phyloP scores from a whole-genome alignment of 2,888 invertebrate species.

The Herminia tarsipennalis region DNA sequence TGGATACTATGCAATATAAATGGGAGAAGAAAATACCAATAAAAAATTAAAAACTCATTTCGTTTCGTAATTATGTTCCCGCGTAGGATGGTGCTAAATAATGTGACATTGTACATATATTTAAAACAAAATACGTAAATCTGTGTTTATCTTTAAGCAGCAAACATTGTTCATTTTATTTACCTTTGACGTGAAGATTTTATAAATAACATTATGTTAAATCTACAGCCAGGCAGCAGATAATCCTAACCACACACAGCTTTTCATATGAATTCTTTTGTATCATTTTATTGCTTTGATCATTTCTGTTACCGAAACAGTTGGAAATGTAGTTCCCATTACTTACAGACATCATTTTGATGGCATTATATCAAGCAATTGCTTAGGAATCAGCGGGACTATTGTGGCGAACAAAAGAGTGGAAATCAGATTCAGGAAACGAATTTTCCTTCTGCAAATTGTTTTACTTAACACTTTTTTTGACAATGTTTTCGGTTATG shows the following conservation, averaged over 20 bases:
- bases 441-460: conserved; percentile 72
- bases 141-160: too few relatives aligned
- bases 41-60: too few relatives aligned
- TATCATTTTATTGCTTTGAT: conserved; percentile 34
- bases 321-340: conserved; percentile 33
- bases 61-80: too few relatives aligned
- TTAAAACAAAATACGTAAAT: too few relatives aligned
- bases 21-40: too few relatives aligned
- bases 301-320: conserved; percentile 28
- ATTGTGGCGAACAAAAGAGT: conserved; percentile 77
- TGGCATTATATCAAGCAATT: conserved; percentile 51
- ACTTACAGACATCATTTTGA: conserved; percentile 33
- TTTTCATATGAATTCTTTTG: conserved; percentile 13
- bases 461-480: conserved; percentile 57
- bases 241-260: background rate
- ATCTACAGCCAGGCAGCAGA: conserved; percentile 6
- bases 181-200: too few relatives aligned
- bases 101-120: too few relatives aligned
- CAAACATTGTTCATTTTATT: too few relatives aligned
- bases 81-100: too few relatives aligned
- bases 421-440: conserved; percentile 74
- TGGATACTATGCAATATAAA: too few relatives aligned
- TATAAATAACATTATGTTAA: too few relatives aligned
- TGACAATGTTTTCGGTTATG: too few relatives aligned
- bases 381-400: conserved; percentile 67